Percentiles rank a stretch among this genome's conserved stretches.
Evolutionary conservation across 2,888 invertebrate genomes (phyloP).

Genomic region (Pandemis heparana): DNA sequence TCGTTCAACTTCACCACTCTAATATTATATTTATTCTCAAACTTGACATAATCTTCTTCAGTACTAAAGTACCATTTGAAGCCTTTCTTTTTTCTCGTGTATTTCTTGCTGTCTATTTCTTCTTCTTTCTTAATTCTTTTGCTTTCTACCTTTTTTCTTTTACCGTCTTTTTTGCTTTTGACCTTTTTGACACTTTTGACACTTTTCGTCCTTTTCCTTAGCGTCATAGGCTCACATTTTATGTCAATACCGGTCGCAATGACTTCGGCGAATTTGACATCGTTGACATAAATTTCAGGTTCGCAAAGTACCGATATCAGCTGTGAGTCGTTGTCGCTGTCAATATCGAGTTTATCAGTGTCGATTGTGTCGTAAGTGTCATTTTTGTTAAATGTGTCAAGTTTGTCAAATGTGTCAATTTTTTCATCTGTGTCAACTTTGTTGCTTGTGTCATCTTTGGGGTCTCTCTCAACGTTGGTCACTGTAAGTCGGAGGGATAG

Average conservation of each 20-base stretch:
- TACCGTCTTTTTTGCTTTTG: constrained; percentile 4
- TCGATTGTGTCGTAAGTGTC: constrained; percentile 22
- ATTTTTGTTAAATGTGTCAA: constrained; percentile 15
- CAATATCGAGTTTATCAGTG: constrained; percentile 7
- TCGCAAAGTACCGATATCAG: constrained; percentile 26
- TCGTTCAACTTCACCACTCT: constrained; percentile 42
- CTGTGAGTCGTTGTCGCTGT: constrained; percentile 40
- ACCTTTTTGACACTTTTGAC: neutral
- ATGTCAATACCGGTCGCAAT: constrained; percentile 38
- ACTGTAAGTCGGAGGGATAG: constrained; percentile 36
- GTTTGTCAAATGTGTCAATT: constrained; percentile 18
- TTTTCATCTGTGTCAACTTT: constrained; percentile 9
- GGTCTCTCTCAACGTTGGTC: constrained; percentile 22
- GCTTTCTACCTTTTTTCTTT: constrained; percentile 33
- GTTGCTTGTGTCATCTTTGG: too few relatives aligned
- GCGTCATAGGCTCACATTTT: constrained; percentile 23
- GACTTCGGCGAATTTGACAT: constrained; percentile 31
- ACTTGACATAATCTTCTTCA: constrained; percentile 44
- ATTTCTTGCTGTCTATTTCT: neutral
- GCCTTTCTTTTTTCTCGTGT: constrained; percentile 27
- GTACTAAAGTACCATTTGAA: constrained; percentile 42
- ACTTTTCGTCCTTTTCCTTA: constrained; percentile 21
- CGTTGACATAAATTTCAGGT: constrained; percentile 38
- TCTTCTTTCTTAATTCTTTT: constrained; percentile 28
- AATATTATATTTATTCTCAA: constrained; percentile 43